Conservation (phyloP, 2,797 vertebrate species). For the Hipposideros larvatus region DNA sequence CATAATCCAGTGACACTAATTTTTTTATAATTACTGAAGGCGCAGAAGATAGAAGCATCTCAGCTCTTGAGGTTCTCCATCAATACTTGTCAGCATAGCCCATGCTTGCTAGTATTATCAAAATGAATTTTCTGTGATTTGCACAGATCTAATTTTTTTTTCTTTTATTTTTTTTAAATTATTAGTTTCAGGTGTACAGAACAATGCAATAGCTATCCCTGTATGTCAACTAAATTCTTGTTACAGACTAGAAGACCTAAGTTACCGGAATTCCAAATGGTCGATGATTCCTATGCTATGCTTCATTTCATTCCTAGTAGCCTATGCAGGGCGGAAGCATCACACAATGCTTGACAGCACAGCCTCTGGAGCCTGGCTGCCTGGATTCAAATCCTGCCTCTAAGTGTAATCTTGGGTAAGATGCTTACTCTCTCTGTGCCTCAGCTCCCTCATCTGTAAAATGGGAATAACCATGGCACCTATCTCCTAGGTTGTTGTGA, state of each 20-base stretch:
- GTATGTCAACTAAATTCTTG: not conserved
- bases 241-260: not conserved
- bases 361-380: not conserved
- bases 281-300: not conserved
- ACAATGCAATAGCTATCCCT: too few relatives aligned
- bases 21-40: not conserved
- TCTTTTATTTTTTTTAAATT: too few relatives aligned
- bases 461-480: not conserved
- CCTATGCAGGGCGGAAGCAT: not conserved
- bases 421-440: not conserved
- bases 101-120: not conserved
- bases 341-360: not conserved
- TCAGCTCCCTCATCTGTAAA: not conserved
- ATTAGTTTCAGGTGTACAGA: too few relatives aligned
- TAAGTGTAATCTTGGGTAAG: not conserved
- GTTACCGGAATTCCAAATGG: not conserved
- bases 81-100: not conserved
- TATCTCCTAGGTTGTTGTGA: not conserved
- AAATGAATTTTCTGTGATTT: conserved; percentile 23
- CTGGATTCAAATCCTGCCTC: not conserved
- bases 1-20: not conserved
- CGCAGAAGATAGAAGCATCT: not conserved
- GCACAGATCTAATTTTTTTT: not conserved
- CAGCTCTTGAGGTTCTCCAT: not conserved
- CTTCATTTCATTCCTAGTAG: not conserved